Percentiles rank a stretch among this genome's conserved stretches.
Evolutionary conservation across 2,113 vertebrate genomes (phyloP).

Genomic region (Ochotona princeps): DNA sequence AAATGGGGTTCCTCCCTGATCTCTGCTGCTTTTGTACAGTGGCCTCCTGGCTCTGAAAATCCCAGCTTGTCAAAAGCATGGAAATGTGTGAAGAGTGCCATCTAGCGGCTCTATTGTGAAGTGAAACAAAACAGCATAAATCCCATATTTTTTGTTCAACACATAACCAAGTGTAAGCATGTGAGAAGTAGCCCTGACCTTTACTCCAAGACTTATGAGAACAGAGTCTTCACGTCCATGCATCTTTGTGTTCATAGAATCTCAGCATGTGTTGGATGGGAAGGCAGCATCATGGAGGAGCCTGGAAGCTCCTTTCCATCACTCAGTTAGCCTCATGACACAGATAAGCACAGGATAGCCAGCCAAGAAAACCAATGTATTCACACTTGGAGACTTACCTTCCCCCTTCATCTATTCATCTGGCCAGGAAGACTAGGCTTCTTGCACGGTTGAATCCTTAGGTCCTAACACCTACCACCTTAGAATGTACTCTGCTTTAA

Average conservation of each 20-base stretch:
- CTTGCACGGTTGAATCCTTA: not conserved
- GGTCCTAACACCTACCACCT: not conserved
- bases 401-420: not conserved
- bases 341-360: not conserved
- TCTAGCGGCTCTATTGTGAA: slow-evolving; percentile 56
- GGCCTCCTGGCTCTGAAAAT: not conserved
- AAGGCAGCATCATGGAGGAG: not conserved
- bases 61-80: not conserved
- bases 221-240: not conserved
- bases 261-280: not conserved
- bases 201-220: not conserved
- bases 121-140: slow-evolving; percentile 3
- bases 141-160: not conserved
- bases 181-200: not conserved
- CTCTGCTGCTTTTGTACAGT: not conserved
- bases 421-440: not conserved
- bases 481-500: not conserved
- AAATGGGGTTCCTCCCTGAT: not conserved
- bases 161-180: not conserved
- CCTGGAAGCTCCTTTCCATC: not conserved
- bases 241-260: not conserved
- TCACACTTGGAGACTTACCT: not conserved
- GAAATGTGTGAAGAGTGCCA: slow-evolving; percentile 58
- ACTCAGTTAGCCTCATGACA: not conserved
- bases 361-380: not conserved